Percentiles rank a stretch among this genome's conserved stretches.
Evolutionary conservation across 2,888 invertebrate genomes (phyloP).

Genomic region (Dasysyrphus albostriatus): DNA sequence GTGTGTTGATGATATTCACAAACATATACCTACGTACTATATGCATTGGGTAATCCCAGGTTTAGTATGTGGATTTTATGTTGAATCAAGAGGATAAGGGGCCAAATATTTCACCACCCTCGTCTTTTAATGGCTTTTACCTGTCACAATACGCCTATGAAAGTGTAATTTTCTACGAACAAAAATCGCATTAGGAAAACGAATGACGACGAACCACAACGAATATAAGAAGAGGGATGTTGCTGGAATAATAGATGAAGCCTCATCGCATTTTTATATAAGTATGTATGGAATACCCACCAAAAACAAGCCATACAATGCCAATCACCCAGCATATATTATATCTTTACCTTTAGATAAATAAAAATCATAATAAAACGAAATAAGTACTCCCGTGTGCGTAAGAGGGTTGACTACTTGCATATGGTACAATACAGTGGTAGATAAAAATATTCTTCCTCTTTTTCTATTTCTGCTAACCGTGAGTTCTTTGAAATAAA

Average conservation of each 20-base stretch:
- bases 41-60: constrained; percentile 42
- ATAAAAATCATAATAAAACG: constrained; percentile 61
- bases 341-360: constrained; percentile 49
- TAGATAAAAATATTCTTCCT: constrained; percentile 4
- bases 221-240: constrained; percentile 32
- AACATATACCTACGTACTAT: not conserved
- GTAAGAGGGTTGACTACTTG: constrained; percentile 38
- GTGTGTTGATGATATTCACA: not conserved
- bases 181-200: constrained; percentile 54
- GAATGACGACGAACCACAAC: not conserved
- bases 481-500: no score
- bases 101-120: constrained; percentile 59
- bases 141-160: constrained; percentile 73
- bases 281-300: constrained; percentile 15
- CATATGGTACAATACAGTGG: constrained; percentile 41
- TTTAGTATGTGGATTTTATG: constrained; percentile 57
- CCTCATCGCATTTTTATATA: constrained; percentile 20
- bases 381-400: constrained; percentile 57
- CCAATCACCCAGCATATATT: constrained; percentile 48
- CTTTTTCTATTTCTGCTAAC: no score
- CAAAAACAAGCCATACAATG: constrained; percentile 19
- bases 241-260: constrained; percentile 68
- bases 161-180: constrained; percentile 70
- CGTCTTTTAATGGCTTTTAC: constrained; percentile 71
- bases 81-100: constrained; percentile 25